These are phyloP conservation scores for Leptothorax acervorum DNA, from an alignment of 2,888 invertebrate species.

Conservation along the genomic window DNA sequence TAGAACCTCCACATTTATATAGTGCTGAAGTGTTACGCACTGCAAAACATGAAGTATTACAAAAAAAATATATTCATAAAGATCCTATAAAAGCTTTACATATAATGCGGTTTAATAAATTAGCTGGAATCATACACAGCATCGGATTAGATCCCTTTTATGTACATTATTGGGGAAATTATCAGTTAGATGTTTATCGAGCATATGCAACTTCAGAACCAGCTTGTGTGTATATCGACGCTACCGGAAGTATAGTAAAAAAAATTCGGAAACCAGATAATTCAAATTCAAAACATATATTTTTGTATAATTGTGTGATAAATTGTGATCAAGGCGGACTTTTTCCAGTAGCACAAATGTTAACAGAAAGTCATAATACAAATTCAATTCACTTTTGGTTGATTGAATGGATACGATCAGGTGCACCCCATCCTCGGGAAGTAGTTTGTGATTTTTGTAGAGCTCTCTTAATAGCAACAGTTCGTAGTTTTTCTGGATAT, in stretches of 20 bases:
- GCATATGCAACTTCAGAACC: background rate
- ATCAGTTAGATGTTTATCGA: constrained; percentile 7
- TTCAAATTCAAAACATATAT: background rate
- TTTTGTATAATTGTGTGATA: constrained; percentile 4
- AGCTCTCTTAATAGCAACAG: background rate
- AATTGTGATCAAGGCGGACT: background rate
- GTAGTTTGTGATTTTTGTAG: background rate
- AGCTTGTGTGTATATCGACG: background rate
- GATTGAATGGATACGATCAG: background rate
- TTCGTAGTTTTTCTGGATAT: background rate
- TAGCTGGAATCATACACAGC: background rate
- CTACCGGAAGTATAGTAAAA: background rate
- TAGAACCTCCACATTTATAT: background rate
- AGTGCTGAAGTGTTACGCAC: background rate
- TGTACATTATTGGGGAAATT: background rate
- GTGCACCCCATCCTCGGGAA: background rate
- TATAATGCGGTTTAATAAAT: constrained; percentile 14
- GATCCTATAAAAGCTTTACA: constrained; percentile 3
- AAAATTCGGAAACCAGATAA: constrained; percentile 6
- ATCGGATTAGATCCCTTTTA: constrained; percentile 19
- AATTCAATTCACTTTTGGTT: constrained; percentile 4
- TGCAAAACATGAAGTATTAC: constrained; percentile 1
- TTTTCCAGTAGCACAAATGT: background rate
- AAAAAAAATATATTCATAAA: background rate
- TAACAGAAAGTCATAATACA: background rate